phyloP scores from a whole-genome alignment of 2,888 invertebrate genomes.

The Ecliptopera silaceata region DNA sequence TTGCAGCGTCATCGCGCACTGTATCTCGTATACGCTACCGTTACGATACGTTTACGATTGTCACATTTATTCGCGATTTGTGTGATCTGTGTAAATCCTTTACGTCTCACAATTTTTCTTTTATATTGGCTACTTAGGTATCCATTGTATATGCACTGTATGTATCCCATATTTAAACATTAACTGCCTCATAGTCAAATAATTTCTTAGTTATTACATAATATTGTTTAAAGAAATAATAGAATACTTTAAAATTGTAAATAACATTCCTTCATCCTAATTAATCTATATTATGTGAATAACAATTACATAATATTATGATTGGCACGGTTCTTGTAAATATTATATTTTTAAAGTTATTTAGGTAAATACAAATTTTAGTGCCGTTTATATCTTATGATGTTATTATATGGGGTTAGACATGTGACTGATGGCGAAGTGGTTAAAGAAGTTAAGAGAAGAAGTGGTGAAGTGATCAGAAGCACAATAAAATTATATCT shows the following conservation, averaged over 20 bases:
- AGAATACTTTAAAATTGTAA: constrained; percentile 15
- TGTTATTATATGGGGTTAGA: not conserved
- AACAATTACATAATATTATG: constrained; percentile 1
- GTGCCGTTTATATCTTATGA: not conserved
- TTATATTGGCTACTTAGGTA: not conserved
- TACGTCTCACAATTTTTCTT: not conserved
- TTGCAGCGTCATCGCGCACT: no score
- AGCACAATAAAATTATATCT: no score
- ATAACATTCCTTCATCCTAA: constrained; percentile 34
- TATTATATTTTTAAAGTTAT: constrained; percentile 1
- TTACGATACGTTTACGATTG: no score
- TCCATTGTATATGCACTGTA: not conserved
- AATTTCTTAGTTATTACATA: not conserved
- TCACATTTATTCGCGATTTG: no score
- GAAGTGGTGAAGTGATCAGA: no score
- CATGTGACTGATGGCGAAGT: no score
- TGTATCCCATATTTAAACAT: not conserved
- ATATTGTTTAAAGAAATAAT: not conserved
- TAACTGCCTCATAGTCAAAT: not conserved
- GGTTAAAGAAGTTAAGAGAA: no score
- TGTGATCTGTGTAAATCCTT: no score
- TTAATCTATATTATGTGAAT: constrained; percentile 2
- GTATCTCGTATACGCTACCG: no score
- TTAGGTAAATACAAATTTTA: not conserved
- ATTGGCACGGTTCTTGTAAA: constrained; percentile 14